Evolutionary conservation across 2,113 vertebrate genomes (phyloP), one percentile per base, ranked within the genome.

Genomic region (Phaethornis superciliosus): DNA sequence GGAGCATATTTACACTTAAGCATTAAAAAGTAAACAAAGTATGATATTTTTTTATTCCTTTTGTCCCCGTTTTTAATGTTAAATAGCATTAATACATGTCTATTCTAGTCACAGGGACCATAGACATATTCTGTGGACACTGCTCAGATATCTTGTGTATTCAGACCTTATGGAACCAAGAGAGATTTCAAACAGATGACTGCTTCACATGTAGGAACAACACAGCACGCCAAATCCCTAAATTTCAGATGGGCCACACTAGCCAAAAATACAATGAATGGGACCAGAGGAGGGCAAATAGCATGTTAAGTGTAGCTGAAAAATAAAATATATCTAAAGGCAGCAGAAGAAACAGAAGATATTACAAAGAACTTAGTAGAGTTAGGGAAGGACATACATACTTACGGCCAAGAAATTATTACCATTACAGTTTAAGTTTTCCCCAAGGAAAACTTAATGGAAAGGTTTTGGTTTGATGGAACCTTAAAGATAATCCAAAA

Each of bases 221-320:
- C 44, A 67, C 5, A 60, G 19, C 13, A 52, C 40, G 74, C 46
- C 18, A 68, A 19, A 42, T 49, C 18, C 15, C 18, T 37, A 24
- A 20, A 28, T 35, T 70, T 75, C 44, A 75, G 12, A 27, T 7
- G 24, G 67, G 10, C 60, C 23, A 17, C 12, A 21, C 21, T 13
- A 44, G 47, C 37, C 59, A 78, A 67, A 81, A 70, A 4, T 40
- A 20, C 51, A 89, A 24, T 27, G n/a, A 54, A 26, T 4, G 9
- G 19, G 4, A 19, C 6, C 1, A 1, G 15, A 7, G 5, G 15
- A 33, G 14, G 2, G 17, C 4, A 75, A 68, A 75, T 2, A 32
- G 16, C 27, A 63, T 0, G 2, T 54, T 16, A 68, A 21, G 18
- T 1, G 15, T 51, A 59, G 46, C 13, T 44, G 10, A 88, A 62